Conservation (phyloP, 2,113 vertebrate species). For the Malurus elegans region DNA sequence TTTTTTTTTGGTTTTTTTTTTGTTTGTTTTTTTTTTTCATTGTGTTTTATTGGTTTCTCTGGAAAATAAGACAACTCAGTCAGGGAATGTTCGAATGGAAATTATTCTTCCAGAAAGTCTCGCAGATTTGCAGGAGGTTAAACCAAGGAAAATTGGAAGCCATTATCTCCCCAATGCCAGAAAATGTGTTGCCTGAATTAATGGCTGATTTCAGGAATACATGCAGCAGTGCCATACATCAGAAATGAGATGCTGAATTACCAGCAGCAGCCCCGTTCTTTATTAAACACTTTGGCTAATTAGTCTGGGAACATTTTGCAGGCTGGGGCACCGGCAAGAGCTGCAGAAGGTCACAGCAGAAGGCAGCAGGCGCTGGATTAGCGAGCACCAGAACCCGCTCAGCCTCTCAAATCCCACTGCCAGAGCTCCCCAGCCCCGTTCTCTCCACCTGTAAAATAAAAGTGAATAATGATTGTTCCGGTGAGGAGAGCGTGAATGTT, state of each 20-base stretch:
- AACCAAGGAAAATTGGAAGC: conserved; percentile 54
- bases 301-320: conserved; percentile 36
- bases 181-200: conserved; percentile 48
- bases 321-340: not conserved
- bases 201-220: conserved; percentile 57
- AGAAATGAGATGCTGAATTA: conserved; percentile 65
- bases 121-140: conserved; percentile 43
- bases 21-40: not conserved
- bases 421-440: not conserved
- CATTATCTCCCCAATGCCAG: conserved; percentile 55
- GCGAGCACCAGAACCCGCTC: not conserved
- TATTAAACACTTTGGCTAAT: conserved; percentile 70
- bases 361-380: not conserved
- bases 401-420: not conserved
- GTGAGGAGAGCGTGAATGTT: not conserved
- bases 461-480: not conserved
- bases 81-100: conserved; percentile 25
- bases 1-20: not conserved
- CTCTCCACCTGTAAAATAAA: not conserved
- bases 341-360: conserved; percentile 44
- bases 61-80: conserved; percentile 11
- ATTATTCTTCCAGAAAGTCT: not conserved
- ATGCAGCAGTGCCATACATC: conserved; percentile 37
- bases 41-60: conserved; percentile 47
- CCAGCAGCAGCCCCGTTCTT: conserved; percentile 60